Evolutionary conservation across 2,888 invertebrate species (phyloP).

Genomic region (Cremastinae sp.): DNA sequence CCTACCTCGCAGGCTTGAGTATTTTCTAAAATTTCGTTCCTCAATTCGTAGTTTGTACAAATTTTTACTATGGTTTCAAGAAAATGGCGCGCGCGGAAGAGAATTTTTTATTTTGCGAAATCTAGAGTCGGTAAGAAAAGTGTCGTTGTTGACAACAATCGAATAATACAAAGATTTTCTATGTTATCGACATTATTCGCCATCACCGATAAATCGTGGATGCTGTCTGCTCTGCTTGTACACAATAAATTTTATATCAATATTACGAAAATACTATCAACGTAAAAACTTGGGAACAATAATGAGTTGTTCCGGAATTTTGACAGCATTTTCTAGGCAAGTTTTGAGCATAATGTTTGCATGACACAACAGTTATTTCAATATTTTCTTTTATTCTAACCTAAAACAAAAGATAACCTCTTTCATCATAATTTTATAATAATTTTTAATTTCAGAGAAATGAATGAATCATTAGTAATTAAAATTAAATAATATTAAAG

Average conservation of each 20-base stretch:
- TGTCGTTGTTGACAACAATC: too few relatives aligned
- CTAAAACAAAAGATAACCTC: conserved; percentile 7
- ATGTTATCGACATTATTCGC: background rate
- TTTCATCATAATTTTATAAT: too few relatives aligned
- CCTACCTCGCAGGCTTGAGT: too few relatives aligned
- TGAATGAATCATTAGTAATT: too few relatives aligned
- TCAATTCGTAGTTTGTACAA: too few relatives aligned
- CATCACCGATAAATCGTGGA: background rate
- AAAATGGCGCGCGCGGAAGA: too few relatives aligned
- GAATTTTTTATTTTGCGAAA: too few relatives aligned
- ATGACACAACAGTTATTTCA: background rate
- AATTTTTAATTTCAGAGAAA: too few relatives aligned
- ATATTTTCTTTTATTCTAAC: conserved; percentile 16
- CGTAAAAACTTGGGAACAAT: conserved; percentile 15
- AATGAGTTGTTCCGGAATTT: conserved; percentile 62
- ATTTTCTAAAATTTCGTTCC: too few relatives aligned
- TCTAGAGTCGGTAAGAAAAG: too few relatives aligned
- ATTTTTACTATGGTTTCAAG: too few relatives aligned
- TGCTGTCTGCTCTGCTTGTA: conserved; percentile 54
- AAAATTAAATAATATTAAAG: too few relatives aligned
- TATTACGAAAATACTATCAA: conserved; percentile 5
- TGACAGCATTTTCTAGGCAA: conserved; percentile 71
- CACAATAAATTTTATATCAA: conserved; percentile 13
- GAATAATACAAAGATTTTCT: conserved; percentile 24
- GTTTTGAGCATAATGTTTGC: background rate